phyloP scores from a whole-genome alignment of 2,113 vertebrate species.

The Callipepla squamata region DNA sequence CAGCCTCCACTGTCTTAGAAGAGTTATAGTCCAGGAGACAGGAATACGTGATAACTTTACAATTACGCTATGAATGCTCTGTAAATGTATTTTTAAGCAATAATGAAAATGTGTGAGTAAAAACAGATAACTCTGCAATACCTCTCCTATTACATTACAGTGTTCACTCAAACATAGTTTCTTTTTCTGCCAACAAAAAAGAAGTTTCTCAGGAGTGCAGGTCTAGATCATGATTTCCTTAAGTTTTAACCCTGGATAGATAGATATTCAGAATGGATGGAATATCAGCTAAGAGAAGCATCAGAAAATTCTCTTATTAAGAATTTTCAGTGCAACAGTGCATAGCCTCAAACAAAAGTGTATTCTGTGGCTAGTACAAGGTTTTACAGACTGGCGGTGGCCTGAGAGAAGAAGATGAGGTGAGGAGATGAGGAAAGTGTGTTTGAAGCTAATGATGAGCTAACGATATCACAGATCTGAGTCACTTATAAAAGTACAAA shows the following conservation, averaged over 20 bases:
- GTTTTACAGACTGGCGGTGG: background rate
- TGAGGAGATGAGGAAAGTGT: background rate
- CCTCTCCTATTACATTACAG: background rate
- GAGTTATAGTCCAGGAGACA: background rate
- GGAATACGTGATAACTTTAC: background rate
- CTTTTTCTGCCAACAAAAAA: background rate
- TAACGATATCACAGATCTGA: background rate
- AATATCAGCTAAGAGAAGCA: background rate
- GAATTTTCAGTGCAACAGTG: background rate
- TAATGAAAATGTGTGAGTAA: constrained; percentile 26
- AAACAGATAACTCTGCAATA: background rate
- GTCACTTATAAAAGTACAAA: background rate
- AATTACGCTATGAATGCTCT: background rate
- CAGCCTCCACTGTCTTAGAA: background rate
- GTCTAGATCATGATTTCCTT: constrained; percentile 5
- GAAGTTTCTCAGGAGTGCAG: background rate
- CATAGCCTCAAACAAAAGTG: background rate
- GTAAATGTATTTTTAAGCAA: constrained; percentile 36
- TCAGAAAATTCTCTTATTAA: background rate
- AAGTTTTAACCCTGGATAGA: background rate
- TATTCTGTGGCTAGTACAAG: background rate
- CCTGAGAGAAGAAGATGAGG: background rate
- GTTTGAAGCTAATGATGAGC: background rate
- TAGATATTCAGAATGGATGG: background rate
- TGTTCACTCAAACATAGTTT: background rate